phyloP scores from a whole-genome alignment of 1,140 invertebrate species.

The Pseudomyrmex pallidus region DNA sequence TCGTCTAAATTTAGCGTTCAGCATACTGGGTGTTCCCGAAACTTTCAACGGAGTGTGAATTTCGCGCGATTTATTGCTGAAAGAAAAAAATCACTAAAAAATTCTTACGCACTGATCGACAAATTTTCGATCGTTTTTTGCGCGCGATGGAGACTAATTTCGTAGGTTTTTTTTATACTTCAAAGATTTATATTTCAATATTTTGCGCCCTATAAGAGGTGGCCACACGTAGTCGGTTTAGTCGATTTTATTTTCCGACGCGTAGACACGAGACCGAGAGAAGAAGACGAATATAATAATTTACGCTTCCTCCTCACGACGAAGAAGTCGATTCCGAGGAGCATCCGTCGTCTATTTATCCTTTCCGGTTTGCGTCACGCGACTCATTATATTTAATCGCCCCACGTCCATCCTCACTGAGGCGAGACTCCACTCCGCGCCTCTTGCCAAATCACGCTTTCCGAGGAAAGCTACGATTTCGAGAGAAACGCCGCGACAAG shows the following conservation, averaged over 20 bases:
- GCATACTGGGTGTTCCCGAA: slow-evolving; percentile 45
- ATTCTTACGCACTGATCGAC: too few relatives aligned
- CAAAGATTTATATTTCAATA: too few relatives aligned
- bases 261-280: neutral
- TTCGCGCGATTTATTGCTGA: too few relatives aligned
- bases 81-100: too few relatives aligned
- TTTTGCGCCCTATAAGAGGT: too few relatives aligned
- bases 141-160: too few relatives aligned
- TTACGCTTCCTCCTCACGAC: slow-evolving; percentile 6
- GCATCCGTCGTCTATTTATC: slow-evolving; percentile 23
- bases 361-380: slow-evolving; percentile 20
- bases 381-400: slow-evolving; percentile 37
- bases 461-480: too few relatives aligned
- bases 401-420: slow-evolving; percentile 5
- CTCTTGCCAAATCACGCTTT: too few relatives aligned
- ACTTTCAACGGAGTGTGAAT: neutral
- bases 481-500: too few relatives aligned
- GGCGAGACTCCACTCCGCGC: neutral
- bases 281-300: neutral
- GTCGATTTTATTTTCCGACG: neutral
- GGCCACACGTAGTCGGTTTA: too few relatives aligned
- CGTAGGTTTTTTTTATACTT: too few relatives aligned
- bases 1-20: slow-evolving; percentile 77
- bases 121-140: too few relatives aligned
- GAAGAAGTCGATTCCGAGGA: slow-evolving; percentile 17